phyloP scores from a whole-genome alignment of 2,113 vertebrate species.

The Nansenia antarctica region DNA sequence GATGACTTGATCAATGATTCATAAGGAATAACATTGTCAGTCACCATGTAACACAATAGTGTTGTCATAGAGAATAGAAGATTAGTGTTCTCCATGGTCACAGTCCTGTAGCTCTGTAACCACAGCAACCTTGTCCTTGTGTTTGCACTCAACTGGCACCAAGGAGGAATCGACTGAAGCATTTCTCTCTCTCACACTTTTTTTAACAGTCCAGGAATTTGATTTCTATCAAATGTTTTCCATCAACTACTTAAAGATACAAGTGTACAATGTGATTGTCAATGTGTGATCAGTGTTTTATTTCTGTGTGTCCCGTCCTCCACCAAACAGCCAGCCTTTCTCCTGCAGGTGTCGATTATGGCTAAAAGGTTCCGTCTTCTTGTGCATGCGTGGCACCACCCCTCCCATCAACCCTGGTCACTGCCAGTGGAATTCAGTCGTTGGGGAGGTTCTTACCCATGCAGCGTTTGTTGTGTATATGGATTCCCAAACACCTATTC shows the following conservation, averaged over 20 bases:
- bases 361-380: constrained; percentile 4
- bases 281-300: neutral
- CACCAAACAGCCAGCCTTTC: neutral
- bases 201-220: constrained; percentile 36
- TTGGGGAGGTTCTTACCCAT: no score
- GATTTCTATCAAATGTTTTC: no score
- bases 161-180: constrained; percentile 25
- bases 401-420: constrained; percentile 19
- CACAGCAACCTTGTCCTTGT: constrained; percentile 55
- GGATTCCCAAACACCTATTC: constrained; percentile 18
- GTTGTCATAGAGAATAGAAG: constrained; percentile 19
- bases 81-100: no score
- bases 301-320: neutral
- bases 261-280: constrained; percentile 6
- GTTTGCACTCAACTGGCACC: constrained; percentile 48
- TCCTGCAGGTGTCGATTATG: neutral
- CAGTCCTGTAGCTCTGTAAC: no score
- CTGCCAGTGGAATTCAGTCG: constrained; percentile 7
- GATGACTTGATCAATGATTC: constrained; percentile 72
- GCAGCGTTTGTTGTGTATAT: constrained; percentile 24
- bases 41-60: constrained; percentile 60
- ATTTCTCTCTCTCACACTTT: neutral
- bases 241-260: no score
- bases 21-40: constrained; percentile 65
- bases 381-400: constrained; percentile 24